phyloP scores from a whole-genome alignment of 2,113 vertebrate species.

The Cochlearius cochlearius region DNA sequence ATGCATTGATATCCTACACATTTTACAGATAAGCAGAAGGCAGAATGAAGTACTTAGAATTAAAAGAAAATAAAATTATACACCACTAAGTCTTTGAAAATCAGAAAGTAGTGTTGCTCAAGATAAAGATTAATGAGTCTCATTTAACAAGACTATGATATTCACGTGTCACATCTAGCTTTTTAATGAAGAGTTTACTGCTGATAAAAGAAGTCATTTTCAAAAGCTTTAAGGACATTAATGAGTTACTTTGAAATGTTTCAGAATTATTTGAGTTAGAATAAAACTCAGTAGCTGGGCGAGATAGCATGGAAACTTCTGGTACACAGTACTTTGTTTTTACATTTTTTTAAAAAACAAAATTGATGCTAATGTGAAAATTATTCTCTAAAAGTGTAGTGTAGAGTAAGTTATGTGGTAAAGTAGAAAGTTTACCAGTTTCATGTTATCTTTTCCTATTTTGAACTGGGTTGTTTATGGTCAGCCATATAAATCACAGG shows the following conservation, averaged over 20 bases:
- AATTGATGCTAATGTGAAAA: not conserved
- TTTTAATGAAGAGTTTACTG: not conserved
- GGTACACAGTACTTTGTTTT: not conserved
- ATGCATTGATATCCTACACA: not conserved
- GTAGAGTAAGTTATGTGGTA: not conserved
- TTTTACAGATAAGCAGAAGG: not conserved
- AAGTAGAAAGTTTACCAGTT: not conserved
- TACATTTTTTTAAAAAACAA: not conserved
- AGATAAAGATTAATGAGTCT: not conserved
- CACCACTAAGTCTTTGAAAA: not conserved
- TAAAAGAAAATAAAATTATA: not conserved
- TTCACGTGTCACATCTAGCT: not conserved
- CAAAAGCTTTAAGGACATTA: not conserved
- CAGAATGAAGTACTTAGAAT: not conserved
- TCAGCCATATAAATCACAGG: not conserved
- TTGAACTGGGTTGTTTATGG: not conserved
- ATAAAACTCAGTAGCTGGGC: not conserved
- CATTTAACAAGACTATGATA: not conserved
- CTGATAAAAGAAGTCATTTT: not conserved
- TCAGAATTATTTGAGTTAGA: not conserved
- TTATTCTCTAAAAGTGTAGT: not conserved
- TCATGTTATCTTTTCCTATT: not conserved
- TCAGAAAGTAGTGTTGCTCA: not conserved
- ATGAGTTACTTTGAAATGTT: not conserved
- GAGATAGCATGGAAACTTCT: not conserved